Percentiles rank a stretch among this genome's conserved stretches.
Evolutionary conservation across 2,113 vertebrate genomes (phyloP).

Genomic region (Suncus etruscus): DNA sequence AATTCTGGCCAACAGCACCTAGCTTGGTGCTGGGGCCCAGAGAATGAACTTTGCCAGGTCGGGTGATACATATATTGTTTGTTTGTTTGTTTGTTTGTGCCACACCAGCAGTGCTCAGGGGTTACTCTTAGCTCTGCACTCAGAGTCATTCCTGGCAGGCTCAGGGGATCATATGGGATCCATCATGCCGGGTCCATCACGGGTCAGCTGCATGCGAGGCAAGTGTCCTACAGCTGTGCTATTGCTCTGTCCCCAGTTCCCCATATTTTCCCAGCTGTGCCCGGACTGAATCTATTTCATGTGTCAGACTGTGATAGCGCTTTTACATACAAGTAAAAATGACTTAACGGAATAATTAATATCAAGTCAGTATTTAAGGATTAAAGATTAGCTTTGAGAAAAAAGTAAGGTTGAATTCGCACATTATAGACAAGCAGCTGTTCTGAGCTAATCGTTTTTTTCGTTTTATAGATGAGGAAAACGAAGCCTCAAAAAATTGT

Average conservation of each 20-base stretch:
- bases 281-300: constrained; percentile 16
- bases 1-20: neutral
- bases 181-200: too few relatives aligned
- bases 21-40: neutral
- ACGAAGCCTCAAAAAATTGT: neutral
- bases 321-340: constrained; percentile 37
- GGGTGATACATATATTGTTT: too few relatives aligned
- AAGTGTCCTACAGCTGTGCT: too few relatives aligned
- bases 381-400: constrained; percentile 17
- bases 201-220: too few relatives aligned
- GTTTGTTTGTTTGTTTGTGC: too few relatives aligned
- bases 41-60: neutral
- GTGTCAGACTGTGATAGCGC: neutral
- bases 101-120: too few relatives aligned
- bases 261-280: constrained; percentile 21
- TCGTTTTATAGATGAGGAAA: constrained; percentile 11
- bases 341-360: constrained; percentile 24
- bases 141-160: too few relatives aligned
- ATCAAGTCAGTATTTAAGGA: constrained; percentile 18
- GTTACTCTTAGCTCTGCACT: too few relatives aligned
- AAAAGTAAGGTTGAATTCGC: neutral
- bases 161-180: too few relatives aligned
- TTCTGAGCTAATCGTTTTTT: neutral
- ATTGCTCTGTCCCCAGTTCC: too few relatives aligned
- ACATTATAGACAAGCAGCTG: constrained; percentile 21